These are phyloP conservation scores for Drosophila neocordata DNA, from an alignment of 1,140 invertebrate species.

Conservation along the genomic window DNA sequence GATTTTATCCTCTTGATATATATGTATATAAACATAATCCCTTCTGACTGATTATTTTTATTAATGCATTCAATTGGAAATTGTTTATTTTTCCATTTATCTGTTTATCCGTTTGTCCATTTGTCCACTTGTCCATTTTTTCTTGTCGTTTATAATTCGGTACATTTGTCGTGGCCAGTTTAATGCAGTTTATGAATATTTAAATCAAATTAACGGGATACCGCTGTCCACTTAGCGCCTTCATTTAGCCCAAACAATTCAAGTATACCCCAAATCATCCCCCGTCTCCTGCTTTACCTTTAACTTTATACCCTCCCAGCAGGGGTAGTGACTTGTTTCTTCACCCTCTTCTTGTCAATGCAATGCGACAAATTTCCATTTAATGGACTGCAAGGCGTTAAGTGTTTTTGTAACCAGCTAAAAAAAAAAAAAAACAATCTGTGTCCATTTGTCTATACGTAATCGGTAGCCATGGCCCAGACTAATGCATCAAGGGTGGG, in stretches of 20 bases:
- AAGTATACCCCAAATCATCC: constrained; percentile 12
- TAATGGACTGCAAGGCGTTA: constrained; percentile 64
- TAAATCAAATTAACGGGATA: constrained; percentile 62
- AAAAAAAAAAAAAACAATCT: constrained; percentile 16
- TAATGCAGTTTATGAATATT: constrained; percentile 79
- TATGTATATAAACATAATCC: background rate
- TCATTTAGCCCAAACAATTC: constrained; percentile 43
- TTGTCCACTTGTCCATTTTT: background rate
- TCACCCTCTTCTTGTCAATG: background rate
- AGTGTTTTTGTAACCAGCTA: constrained; percentile 58
- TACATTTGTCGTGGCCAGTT: constrained; percentile 67
- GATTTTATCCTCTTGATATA: too few species aligned
- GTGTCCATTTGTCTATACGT: constrained; percentile 8
- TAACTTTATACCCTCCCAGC: background rate
- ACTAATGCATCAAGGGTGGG: constrained; percentile 39
- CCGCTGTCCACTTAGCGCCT: constrained; percentile 37
- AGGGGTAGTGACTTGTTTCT: background rate
- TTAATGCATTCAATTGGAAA: constrained; percentile 6
- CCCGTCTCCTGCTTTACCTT: background rate
- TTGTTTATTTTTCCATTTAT: constrained; percentile 28
- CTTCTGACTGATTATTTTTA: background rate
- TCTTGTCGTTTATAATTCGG: constrained; percentile 44
- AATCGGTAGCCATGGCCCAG: background rate
- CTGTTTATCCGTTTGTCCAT: too few species aligned
- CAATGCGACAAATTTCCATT: constrained; percentile 52